Percentiles rank a stretch among this genome's conserved stretches.
Evolutionary conservation across 2,797 vertebrate species (phyloP).

Genomic region (Rhinichthys osculus): DNA sequence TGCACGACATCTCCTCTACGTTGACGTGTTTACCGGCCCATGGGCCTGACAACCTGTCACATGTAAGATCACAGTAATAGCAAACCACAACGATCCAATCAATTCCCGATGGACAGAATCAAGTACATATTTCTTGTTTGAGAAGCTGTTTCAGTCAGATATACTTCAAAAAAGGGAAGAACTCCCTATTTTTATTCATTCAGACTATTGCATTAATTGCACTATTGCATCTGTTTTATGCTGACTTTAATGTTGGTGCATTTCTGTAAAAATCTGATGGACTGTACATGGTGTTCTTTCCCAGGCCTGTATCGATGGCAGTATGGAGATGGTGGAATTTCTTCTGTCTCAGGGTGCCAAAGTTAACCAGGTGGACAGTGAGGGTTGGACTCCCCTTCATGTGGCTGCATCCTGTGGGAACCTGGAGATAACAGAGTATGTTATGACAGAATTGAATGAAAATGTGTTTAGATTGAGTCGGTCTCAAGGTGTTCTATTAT

Average conservation of each 20-base stretch:
- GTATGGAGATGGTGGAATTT: constrained; percentile 88
- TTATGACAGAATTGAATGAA: constrained; percentile 44
- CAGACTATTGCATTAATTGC: background rate
- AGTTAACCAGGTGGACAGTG: constrained; percentile 89
- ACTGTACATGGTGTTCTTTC: background rate
- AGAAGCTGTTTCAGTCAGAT: background rate
- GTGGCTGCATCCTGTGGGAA: constrained; percentile 90
- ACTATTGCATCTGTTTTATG: background rate
- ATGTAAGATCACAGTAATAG: background rate
- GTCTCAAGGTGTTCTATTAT: background rate
- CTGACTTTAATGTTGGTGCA: background rate
- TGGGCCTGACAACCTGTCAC: too few species aligned
- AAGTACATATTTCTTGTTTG: background rate
- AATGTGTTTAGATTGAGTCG: background rate
- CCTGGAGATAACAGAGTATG: constrained; percentile 88
- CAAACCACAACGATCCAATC: background rate
- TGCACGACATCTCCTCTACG: too few species aligned
- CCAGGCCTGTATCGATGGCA: constrained; percentile 92
- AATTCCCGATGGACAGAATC: background rate
- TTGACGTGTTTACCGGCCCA: too few species aligned
- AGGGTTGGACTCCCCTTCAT: constrained; percentile 92
- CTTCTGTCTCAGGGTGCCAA: constrained; percentile 84
- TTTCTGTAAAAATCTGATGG: background rate
- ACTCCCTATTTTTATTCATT: background rate
- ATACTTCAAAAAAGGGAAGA: background rate